Conservation (phyloP, 2,797 vertebrate species). For the Hydrolagus colliei region DNA sequence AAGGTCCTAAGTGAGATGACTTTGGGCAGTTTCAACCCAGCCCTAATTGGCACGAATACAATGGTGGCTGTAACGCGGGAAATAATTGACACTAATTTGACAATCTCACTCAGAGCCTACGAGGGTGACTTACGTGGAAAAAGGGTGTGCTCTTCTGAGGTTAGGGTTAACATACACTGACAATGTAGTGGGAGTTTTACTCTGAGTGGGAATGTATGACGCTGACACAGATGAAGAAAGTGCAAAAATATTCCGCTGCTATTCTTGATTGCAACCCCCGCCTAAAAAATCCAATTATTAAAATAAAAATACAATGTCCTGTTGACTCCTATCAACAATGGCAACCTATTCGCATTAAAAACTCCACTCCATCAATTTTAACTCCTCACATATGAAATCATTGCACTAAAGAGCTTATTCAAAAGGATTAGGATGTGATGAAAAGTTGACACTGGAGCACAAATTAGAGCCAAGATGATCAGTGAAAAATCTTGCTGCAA, state of each 20-base stretch:
- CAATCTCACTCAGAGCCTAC: not conserved
- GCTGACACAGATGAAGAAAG: not conserved
- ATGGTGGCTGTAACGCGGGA: not conserved
- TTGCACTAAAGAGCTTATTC: too few relatives aligned
- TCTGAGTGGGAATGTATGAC: not conserved
- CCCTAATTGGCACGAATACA: not conserved
- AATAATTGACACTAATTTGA: not conserved
- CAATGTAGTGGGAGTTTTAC: not conserved
- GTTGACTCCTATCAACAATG: too few relatives aligned
- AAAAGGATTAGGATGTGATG: too few relatives aligned
- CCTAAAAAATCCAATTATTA: too few relatives aligned
- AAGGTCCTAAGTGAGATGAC: not conserved
- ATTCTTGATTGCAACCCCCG: not conserved
- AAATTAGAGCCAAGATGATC: too few relatives aligned
- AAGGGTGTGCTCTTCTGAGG: constrained; percentile 8
- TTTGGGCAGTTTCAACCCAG: not conserved
- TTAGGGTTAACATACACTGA: not conserved
- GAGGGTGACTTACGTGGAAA: not conserved
- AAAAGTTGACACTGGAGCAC: too few relatives aligned
- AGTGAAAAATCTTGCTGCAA: too few relatives aligned
- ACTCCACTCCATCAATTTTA: too few relatives aligned
- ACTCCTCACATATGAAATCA: too few relatives aligned
- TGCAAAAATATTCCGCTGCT: not conserved
- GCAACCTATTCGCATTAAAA: too few relatives aligned
- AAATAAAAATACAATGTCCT: too few relatives aligned